Evolutionary conservation across 1,140 invertebrate genomes (phyloP).

Genomic region (Trichonephila clavata): DNA sequence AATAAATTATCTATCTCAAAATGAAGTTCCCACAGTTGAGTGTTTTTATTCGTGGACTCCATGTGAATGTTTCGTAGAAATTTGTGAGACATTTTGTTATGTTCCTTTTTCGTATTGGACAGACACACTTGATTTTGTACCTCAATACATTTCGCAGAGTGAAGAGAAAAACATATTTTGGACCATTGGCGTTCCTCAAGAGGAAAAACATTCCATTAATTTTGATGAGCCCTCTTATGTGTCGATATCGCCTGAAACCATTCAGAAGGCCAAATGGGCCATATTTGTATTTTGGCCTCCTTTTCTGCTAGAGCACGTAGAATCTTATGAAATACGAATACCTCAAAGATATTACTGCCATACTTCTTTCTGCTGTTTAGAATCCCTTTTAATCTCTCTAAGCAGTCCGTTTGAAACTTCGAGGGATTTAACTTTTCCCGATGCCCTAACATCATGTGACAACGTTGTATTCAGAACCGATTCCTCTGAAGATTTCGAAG

Average conservation of each 20-base stretch:
- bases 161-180: not conserved
- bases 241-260: not conserved
- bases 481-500: not conserved
- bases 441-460: not conserved
- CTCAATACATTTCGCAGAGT: not conserved
- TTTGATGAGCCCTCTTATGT: not conserved
- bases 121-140: not conserved
- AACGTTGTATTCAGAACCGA: not conserved
- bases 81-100: not conserved
- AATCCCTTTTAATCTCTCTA: not conserved
- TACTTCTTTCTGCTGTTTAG: not conserved
- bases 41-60: not conserved
- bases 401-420: not conserved
- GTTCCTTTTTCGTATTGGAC: not conserved
- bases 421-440: not conserved
- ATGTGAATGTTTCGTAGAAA: not conserved
- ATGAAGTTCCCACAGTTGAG: not conserved
- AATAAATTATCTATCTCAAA: not conserved
- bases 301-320: not conserved
- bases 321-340: not conserved
- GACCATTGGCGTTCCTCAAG: not conserved
- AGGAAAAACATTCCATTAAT: not conserved
- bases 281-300: not conserved
- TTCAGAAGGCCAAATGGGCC: not conserved
- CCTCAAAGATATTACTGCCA: not conserved